phyloP scores from a whole-genome alignment of 2,113 vertebrate genomes.

The Dryoscopus gambensis region DNA sequence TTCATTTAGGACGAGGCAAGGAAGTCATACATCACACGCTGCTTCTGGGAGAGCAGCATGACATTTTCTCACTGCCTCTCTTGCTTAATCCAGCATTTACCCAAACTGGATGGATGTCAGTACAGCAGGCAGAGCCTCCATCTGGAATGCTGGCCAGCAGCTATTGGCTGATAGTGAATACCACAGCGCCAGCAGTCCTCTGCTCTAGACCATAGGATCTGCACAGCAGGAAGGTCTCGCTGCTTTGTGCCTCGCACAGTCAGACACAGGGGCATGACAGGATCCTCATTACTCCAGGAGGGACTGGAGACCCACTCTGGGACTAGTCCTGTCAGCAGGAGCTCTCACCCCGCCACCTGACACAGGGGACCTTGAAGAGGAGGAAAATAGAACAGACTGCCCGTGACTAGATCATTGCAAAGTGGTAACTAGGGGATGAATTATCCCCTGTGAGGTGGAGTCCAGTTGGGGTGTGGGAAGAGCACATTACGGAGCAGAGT shows the following conservation, averaged over 20 bases:
- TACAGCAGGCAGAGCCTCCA: background rate
- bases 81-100: conserved; percentile 29
- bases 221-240: background rate
- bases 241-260: rapidly evolving
- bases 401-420: background rate
- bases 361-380: background rate
- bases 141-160: background rate
- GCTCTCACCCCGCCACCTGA: background rate
- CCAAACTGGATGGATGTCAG: conserved; percentile 17
- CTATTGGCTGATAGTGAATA: background rate
- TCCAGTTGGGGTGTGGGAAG: background rate
- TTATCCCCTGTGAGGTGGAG: background rate
- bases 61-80: background rate
- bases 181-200: background rate
- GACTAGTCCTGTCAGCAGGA: background rate
- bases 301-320: background rate
- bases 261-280: background rate
- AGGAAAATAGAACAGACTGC: background rate
- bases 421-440: background rate
- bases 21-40: background rate
- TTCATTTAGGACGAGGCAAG: background rate
- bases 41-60: background rate
- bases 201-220: background rate
- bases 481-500: background rate
- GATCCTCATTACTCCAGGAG: background rate